Conservation (phyloP, 2,888 invertebrate genomes). For the Hyles lineata region DNA sequence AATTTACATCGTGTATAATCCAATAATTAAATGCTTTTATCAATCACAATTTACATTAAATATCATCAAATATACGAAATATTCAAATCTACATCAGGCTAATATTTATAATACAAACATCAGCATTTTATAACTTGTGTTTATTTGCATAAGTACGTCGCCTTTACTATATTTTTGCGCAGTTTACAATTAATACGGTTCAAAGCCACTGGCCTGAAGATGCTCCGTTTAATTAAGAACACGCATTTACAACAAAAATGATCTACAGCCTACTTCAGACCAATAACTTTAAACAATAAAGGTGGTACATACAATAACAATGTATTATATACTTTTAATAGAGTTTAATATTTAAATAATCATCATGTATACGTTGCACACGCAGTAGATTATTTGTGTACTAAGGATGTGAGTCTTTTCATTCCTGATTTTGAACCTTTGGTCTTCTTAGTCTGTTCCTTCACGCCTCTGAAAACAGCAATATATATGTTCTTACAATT, state of each 20-base stretch:
- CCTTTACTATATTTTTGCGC: constrained; percentile 21
- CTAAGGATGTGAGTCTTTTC: constrained; percentile 74
- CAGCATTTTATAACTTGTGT: constrained; percentile 6
- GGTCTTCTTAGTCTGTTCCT: constrained; percentile 80
- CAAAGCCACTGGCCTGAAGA: constrained; percentile 2
- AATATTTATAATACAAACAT: constrained; percentile 20
- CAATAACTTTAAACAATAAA: not conserved
- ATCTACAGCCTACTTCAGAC: not conserved
- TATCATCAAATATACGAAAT: constrained; percentile 17
- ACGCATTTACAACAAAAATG: no score
- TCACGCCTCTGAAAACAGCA: constrained; percentile 71
- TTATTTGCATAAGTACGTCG: constrained; percentile 19
- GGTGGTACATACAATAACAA: constrained; percentile 13
- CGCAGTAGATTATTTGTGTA: constrained; percentile 60
- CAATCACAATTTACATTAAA: constrained; percentile 20
- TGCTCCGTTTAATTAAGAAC: not conserved
- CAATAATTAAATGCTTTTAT: constrained; percentile 26
- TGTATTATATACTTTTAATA: constrained; percentile 15
- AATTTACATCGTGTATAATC: constrained; percentile 22
- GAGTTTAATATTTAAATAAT: constrained; percentile 15
- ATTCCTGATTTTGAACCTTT: constrained; percentile 77
- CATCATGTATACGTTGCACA: not conserved
- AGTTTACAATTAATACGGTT: constrained; percentile 4
- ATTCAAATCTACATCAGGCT: constrained; percentile 12
- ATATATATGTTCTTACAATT: constrained; percentile 12